Evolutionary conservation across 2,888 invertebrate species (phyloP).

Genomic region (Nezara viridula): DNA sequence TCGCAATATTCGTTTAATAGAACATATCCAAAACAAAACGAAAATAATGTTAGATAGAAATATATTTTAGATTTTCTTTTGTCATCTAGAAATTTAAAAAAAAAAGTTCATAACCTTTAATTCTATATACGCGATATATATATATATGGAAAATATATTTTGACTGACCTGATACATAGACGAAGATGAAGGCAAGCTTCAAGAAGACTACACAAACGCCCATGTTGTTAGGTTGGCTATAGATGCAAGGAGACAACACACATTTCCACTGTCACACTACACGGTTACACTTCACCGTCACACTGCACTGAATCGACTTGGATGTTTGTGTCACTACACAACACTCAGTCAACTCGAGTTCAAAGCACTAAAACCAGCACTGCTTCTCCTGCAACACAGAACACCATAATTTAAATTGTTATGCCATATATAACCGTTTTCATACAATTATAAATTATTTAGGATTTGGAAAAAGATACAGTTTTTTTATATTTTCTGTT

Average conservation of each 20-base stretch:
- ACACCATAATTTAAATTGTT: not conserved
- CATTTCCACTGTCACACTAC: not conserved
- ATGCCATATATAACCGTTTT: too few species aligned
- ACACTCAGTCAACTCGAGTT: not conserved
- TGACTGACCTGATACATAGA: slow-evolving; percentile 43
- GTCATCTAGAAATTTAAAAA: too few species aligned
- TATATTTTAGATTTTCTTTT: too few species aligned
- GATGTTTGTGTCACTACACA: not conserved
- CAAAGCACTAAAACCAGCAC: not conserved
- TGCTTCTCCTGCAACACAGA: not conserved
- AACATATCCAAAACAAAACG: too few species aligned
- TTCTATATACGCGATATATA: too few species aligned
- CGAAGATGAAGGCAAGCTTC: slow-evolving; percentile 9
- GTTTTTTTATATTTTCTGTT: too few species aligned
- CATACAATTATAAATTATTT: too few species aligned
- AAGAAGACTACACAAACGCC: not conserved
- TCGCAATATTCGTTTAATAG: too few species aligned
- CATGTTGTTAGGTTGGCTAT: not conserved
- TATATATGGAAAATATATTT: not conserved
- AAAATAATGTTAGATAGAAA: too few species aligned
- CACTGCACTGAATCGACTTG: not conserved
- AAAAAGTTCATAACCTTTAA: too few species aligned
- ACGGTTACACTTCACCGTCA: not conserved
- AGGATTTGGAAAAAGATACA: too few species aligned
- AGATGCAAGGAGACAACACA: not conserved